Evolutionary conservation across 1,140 invertebrate genomes (phyloP).

Genomic region (Bombus pyrosoma): DNA sequence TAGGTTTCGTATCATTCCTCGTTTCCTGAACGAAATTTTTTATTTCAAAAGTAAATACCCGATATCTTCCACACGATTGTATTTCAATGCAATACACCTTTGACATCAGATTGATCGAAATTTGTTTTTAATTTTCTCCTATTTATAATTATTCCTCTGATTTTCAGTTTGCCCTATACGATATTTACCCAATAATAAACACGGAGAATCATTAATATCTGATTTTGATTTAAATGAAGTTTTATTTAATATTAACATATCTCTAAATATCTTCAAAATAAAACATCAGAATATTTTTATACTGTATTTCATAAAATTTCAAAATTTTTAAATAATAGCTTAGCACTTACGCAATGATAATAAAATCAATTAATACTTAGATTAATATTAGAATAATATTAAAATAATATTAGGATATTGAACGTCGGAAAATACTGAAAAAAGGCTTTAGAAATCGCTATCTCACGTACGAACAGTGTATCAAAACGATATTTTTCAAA

Average conservation of each 20-base stretch:
- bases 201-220: not conserved
- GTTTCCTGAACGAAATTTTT: not conserved
- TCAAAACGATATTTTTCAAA: not conserved
- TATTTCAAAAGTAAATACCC: not conserved
- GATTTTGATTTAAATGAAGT: not conserved
- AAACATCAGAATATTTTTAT: not conserved
- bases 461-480: not conserved
- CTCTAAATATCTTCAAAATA: not conserved
- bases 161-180: not conserved
- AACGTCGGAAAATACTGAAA: not conserved
- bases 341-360: not conserved
- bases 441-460: not conserved
- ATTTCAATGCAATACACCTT: not conserved
- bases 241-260: not conserved
- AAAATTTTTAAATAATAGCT: not conserved
- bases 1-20: not conserved
- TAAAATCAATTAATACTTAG: not conserved
- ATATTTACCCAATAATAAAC: not conserved
- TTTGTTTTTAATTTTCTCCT: not conserved
- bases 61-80: not conserved
- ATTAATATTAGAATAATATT: not conserved
- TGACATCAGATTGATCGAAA: not conserved
- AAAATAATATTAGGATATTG: not conserved
- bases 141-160: not conserved
- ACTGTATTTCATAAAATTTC: not conserved